Conservation (phyloP, 2,797 vertebrate genomes). For the Betta splendens region DNA sequence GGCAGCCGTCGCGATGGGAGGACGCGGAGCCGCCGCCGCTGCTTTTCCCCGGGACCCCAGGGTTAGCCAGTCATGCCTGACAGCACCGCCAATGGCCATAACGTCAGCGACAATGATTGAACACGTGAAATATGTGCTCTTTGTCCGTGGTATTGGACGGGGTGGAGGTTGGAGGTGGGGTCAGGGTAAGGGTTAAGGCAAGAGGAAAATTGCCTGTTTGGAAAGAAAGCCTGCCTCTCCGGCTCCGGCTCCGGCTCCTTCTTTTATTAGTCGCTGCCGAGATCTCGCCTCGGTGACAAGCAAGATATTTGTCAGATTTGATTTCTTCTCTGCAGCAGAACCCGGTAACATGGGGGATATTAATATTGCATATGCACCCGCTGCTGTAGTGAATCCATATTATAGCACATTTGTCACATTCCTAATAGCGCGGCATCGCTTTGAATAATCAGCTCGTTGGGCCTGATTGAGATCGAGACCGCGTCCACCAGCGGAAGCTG, state of each 20-base stretch:
- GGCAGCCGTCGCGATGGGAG: constrained; percentile 60
- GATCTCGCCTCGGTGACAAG: constrained; percentile 61
- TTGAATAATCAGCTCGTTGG: constrained; percentile 55
- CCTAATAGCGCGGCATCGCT: constrained; percentile 53
- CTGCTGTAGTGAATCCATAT: constrained; percentile 58
- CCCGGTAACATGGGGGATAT: constrained; percentile 57
- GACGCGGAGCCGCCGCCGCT: constrained; percentile 49
- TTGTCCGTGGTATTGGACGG: constrained; percentile 72
- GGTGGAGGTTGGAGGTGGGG: constrained; percentile 72
- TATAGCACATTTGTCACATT: constrained; percentile 65
- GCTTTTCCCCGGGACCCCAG: constrained; percentile 52
- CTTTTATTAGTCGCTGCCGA: constrained; percentile 62
- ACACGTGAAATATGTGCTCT: constrained; percentile 79
- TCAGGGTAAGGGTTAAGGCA: constrained; percentile 77
- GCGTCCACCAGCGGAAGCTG: constrained; percentile 4
- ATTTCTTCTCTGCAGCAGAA: constrained; percentile 59
- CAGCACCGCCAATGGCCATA: constrained; percentile 73
- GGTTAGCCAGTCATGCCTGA: constrained; percentile 72
- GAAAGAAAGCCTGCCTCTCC: constrained; percentile 53
- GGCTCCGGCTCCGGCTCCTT: constrained; percentile 31
- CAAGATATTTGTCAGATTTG: constrained; percentile 69
- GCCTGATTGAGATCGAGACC: constrained; percentile 28
- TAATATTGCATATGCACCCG: constrained; percentile 67
- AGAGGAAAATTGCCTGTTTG: constrained; percentile 75
- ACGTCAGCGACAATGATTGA: constrained; percentile 77